Percentiles rank a stretch among this genome's conserved stretches.
phyloP scores from a whole-genome alignment of 2,797 vertebrate genomes.

The Esox masquinongy region DNA sequence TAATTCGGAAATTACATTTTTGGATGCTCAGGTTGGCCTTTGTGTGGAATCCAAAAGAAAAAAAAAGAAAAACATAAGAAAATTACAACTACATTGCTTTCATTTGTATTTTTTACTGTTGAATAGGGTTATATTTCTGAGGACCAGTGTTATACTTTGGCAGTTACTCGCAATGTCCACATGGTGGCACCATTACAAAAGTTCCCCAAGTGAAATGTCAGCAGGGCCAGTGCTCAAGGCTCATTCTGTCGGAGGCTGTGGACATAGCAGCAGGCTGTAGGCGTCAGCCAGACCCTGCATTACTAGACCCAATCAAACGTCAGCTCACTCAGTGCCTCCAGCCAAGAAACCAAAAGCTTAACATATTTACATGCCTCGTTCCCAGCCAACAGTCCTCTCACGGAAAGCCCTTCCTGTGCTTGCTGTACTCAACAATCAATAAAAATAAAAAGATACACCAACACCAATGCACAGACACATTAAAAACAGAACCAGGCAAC shows the following conservation, averaged over 20 bases:
- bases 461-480: background rate
- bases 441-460: background rate
- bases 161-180: conserved; percentile 47
- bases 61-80: background rate
- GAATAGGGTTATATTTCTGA: background rate
- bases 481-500: background rate
- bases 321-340: conserved; percentile 53
- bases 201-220: background rate
- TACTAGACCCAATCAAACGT: conserved; percentile 50
- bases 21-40: too few species aligned
- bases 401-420: background rate
- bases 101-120: background rate
- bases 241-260: conserved; percentile 32
- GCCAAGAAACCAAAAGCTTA: conserved; percentile 18
- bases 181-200: conserved; percentile 51
- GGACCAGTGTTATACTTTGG: background rate
- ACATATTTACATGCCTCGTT: background rate
- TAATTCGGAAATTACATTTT: too few species aligned
- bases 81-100: background rate
- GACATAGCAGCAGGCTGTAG: conserved; percentile 33
- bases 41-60: background rate
- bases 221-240: conserved; percentile 17
- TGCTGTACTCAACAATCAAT: too few species aligned
- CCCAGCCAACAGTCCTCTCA: background rate
- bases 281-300: conserved; percentile 39